Evolutionary conservation across 2,888 invertebrate genomes (phyloP).

Genomic region (Tetheella fluctuosa): DNA sequence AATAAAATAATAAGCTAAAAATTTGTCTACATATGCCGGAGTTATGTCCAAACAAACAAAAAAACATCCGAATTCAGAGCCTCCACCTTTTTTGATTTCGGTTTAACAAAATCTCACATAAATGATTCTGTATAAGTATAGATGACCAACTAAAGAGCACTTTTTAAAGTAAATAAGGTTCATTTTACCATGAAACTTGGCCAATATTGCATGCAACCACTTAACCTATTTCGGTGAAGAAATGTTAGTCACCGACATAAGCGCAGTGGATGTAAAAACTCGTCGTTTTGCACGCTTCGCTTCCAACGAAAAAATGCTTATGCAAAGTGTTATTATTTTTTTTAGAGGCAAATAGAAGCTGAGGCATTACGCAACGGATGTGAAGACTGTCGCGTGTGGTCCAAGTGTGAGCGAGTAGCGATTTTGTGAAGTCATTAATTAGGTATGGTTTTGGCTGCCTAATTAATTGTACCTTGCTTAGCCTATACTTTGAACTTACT

Average conservation of each 20-base stretch:
- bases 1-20: no score
- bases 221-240: constrained; percentile 54
- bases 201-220: constrained; percentile 39
- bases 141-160: neutral
- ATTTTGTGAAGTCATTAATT: neutral
- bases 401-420: constrained; percentile 39
- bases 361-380: constrained; percentile 48
- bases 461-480: no score
- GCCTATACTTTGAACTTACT: no score
- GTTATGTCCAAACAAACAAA: no score
- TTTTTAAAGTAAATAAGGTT: neutral
- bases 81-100: no score
- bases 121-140: no score
- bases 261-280: constrained; percentile 64
- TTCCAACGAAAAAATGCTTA: constrained; percentile 75
- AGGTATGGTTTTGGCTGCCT: neutral
- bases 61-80: no score
- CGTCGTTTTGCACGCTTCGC: constrained; percentile 45
- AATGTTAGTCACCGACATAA: constrained; percentile 46
- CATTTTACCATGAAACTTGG: neutral
- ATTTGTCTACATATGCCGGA: no score
- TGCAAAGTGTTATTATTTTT: constrained; percentile 82
- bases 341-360: constrained; percentile 52
- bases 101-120: no score
- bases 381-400: constrained; percentile 31